Percentiles rank a stretch among this genome's conserved stretches.
phyloP scores from a whole-genome alignment of 92 coral and sea anemone species.

The Palythoa grandiflora region DNA sequence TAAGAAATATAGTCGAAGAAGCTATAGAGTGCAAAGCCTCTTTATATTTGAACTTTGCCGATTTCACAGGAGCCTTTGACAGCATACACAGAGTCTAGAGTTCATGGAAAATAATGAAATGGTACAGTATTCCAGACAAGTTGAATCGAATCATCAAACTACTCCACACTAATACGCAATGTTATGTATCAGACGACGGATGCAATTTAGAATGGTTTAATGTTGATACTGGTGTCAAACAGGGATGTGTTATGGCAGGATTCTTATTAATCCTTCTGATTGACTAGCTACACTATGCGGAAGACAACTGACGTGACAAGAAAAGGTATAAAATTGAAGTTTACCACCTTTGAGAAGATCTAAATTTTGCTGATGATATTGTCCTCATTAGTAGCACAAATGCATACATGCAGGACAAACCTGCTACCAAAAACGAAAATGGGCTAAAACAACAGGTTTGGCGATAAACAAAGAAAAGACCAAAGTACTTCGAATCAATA shows the following conservation, averaged over 20 bases:
- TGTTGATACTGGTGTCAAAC: slow-evolving; percentile 19
- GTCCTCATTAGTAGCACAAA: no score
- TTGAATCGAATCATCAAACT: neutral
- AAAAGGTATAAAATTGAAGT: no score
- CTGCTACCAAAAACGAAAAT: no score
- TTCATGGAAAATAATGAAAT: slow-evolving; percentile 5
- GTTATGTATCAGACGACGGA: neutral
- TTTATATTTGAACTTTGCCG: neutral
- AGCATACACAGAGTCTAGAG: slow-evolving; percentile 6
- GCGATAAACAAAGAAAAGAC: no score
- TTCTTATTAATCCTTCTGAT: neutral
- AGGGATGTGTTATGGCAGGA: slow-evolving; percentile 25
- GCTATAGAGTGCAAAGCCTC: neutral
- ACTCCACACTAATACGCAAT: neutral
- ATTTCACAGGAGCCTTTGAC: slow-evolving; percentile 17
- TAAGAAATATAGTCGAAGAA: slow-evolving; percentile 13
- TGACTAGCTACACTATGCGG: neutral
- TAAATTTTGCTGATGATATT: no score
- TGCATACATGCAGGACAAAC: no score
- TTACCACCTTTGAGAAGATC: no score
- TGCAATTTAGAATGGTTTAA: slow-evolving; percentile 14
- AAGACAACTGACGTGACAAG: slow-evolving; percentile 1
- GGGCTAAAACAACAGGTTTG: no score
- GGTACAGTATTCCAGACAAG: neutral
- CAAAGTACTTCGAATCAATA: no score